A percentile compares a stretch with the other conserved stretches of the same genome.
Conservation (phyloP, 2,113 vertebrate species). For the Corapipo altera region DNA sequence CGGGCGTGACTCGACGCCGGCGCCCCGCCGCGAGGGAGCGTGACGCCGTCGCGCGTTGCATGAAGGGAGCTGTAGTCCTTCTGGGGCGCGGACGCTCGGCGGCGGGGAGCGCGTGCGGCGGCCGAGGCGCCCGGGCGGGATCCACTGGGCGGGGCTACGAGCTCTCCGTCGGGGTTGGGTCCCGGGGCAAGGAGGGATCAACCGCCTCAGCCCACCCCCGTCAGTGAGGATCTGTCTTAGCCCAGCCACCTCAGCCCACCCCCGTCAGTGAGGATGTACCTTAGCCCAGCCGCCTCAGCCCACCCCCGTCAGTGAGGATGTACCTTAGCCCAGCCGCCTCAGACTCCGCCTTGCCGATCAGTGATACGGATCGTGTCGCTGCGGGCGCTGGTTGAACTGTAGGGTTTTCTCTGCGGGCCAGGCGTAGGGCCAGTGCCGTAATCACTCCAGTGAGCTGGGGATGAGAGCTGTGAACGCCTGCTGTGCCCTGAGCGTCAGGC, state of each 20-base stretch:
- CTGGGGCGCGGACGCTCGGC: neutral
- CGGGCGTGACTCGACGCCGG: accelerated
- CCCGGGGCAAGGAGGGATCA: too few relatives aligned
- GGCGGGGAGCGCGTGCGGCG: neutral
- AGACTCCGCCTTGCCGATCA: too few relatives aligned
- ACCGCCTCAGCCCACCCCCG: too few relatives aligned
- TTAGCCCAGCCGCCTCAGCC: too few relatives aligned
- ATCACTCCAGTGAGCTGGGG: too few relatives aligned
- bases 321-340: neutral
- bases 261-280: too few relatives aligned
- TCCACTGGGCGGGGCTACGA: too few relatives aligned
- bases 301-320: too few relatives aligned
- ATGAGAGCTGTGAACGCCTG: neutral
- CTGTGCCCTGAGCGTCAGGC: neutral
- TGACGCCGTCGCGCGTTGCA: accelerated
- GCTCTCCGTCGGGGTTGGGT: too few relatives aligned
- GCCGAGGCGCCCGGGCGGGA: too few relatives aligned
- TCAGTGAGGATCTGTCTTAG: too few relatives aligned
- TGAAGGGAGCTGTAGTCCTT: neutral
- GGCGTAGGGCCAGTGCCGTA: neutral
- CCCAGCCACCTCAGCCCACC: too few relatives aligned
- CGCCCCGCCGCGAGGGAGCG: accelerated
- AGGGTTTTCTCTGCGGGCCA: accelerated
- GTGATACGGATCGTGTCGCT: accelerated
- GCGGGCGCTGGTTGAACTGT: accelerated